Conservation (phyloP, 2,113 vertebrate genomes). For the Hirundichthys speculiger region DNA sequence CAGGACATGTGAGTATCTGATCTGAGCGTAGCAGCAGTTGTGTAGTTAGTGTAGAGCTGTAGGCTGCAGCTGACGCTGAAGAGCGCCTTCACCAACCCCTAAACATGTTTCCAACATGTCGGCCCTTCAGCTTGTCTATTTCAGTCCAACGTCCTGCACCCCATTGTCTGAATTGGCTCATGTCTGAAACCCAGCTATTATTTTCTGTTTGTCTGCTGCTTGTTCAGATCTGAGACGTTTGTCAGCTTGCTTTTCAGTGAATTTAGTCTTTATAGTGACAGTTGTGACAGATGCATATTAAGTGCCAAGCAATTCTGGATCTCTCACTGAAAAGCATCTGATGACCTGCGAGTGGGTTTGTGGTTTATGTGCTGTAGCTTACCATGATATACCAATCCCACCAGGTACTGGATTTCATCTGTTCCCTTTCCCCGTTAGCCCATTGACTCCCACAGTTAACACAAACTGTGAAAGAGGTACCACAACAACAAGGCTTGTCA, state of each 20-base stretch:
- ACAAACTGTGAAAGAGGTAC: conserved; percentile 93
- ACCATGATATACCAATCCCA: conserved; percentile 84
- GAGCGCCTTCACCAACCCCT: conserved; percentile 50
- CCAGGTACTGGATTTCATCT: conserved; percentile 88
- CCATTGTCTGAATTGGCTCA: conserved; percentile 11
- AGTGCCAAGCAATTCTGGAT: not conserved
- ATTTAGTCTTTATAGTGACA: not conserved
- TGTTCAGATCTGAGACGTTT: conserved; percentile 37
- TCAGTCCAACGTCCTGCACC: conserved; percentile 26
- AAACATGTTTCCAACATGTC: conserved; percentile 64
- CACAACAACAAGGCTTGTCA: conserved; percentile 79
- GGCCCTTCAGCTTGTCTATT: conserved; percentile 55
- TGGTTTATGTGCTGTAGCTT: conserved; percentile 76
- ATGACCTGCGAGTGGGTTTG: conserved; percentile 54
- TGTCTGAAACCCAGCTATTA: conserved; percentile 21
- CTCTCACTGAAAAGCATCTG: conserved; percentile 67
- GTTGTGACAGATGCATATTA: too few relatives aligned
- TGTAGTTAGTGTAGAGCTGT: conserved; percentile 67
- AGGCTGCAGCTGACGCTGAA: conserved; percentile 63
- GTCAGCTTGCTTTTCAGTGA: conserved; percentile 68
- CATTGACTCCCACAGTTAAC: conserved; percentile 88
- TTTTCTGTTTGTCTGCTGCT: conserved; percentile 47
- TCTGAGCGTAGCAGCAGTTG: conserved; percentile 26
- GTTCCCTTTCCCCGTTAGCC: conserved; percentile 90
- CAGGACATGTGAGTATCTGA: conserved; percentile 91